These are phyloP conservation scores for Diadophis punctatus DNA, from an alignment of 2,113 vertebrate species.

Conservation along the genomic window DNA sequence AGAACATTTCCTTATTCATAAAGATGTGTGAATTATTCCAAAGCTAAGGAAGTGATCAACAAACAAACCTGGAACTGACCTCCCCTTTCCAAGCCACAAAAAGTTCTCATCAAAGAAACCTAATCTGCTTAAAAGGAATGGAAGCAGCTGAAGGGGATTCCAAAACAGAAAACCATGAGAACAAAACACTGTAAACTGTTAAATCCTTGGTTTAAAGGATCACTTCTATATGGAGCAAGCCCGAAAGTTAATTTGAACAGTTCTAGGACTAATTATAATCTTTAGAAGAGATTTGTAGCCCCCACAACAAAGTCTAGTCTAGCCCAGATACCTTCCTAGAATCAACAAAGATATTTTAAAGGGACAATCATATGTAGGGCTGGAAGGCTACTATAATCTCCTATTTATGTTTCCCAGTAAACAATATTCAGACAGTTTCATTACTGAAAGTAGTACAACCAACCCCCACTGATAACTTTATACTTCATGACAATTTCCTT, in stretches of 20 bases:
- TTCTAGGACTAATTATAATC: background rate
- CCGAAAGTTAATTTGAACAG: background rate
- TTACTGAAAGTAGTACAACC: background rate
- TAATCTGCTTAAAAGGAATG: background rate
- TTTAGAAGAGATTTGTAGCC: background rate
- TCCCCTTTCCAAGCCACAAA: background rate
- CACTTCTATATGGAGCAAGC: background rate
- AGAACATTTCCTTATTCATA: background rate
- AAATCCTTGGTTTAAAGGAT: background rate
- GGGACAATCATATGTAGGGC: background rate
- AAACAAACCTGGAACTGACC: background rate
- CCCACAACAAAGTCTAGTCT: background rate
- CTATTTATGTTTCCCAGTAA: background rate
- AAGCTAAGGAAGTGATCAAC: background rate
- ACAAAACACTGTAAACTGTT: background rate
- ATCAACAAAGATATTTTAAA: background rate
- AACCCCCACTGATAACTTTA: background rate
- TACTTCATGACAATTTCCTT: background rate
- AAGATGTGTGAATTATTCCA: background rate
- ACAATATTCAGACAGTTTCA: background rate
- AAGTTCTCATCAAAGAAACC: background rate
- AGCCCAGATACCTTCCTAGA: background rate
- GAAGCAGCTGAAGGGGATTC: background rate
- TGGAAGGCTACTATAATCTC: background rate
- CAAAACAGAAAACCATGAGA: background rate